Evolutionary conservation across 2,888 invertebrate genomes (phyloP).

Genomic region (Campoplex capitator): DNA sequence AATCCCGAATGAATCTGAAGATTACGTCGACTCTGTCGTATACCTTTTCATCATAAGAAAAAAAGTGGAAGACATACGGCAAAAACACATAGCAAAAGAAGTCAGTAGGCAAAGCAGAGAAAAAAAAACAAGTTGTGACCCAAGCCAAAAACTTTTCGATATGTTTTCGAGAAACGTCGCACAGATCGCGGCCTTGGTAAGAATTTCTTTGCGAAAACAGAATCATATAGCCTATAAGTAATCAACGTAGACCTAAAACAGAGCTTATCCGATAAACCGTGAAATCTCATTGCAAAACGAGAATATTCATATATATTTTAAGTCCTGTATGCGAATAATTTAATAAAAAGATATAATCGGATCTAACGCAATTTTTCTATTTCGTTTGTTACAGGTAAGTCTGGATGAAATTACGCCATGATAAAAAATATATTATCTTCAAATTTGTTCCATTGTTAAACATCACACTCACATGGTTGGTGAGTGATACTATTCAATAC

Average conservation of each 20-base stretch:
- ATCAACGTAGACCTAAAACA: neutral
- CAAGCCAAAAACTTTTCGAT: constrained; percentile 45
- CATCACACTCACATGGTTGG: constrained; percentile 9
- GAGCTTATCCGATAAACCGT: neutral
- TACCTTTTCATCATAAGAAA: constrained; percentile 71
- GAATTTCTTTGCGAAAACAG: neutral
- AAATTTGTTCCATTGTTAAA: neutral
- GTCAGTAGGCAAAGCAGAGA: neutral
- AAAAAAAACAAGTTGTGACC: neutral
- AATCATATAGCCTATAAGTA: neutral
- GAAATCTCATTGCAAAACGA: neutral
- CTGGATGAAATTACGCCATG: constrained; percentile 35
- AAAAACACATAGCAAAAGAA: neutral
- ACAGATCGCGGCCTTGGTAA: neutral
- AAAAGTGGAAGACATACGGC: neutral
- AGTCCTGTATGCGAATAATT: no score
- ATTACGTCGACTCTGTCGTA: constrained; percentile 76
- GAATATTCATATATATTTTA: neutral
- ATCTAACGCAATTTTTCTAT: constrained; percentile 40
- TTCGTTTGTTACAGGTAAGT: constrained; percentile 67
- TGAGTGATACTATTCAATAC: constrained; percentile 46
- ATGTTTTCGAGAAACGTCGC: constrained; percentile 13
- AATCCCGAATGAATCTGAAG: constrained; percentile 78
- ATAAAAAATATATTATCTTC: constrained; percentile 8
- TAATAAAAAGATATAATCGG: neutral